Evolutionary conservation across 2,888 invertebrate species (phyloP).

Genomic region (Drosophila lacicola): DNA sequence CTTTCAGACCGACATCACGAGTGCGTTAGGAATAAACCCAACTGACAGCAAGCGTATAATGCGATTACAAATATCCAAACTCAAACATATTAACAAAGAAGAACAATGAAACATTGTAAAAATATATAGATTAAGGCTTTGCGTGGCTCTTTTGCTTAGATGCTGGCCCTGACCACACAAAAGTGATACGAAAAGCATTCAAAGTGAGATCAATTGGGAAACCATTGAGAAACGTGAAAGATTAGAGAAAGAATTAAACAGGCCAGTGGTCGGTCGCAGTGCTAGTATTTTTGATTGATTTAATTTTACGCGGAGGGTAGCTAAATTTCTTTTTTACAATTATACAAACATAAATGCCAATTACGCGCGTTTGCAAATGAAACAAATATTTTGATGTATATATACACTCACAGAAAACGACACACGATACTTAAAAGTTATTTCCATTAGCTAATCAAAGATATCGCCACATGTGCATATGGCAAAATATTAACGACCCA

Average conservation of each 20-base stretch:
- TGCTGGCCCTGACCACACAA: slow-evolving; percentile 60
- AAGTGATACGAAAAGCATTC: slow-evolving; percentile 38
- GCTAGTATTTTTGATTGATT: slow-evolving; percentile 74
- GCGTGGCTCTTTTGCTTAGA: slow-evolving; percentile 70
- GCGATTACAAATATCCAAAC: slow-evolving; percentile 48
- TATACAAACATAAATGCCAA: slow-evolving; percentile 60
- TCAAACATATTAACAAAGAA: slow-evolving; percentile 56
- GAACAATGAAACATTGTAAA: slow-evolving; percentile 79
- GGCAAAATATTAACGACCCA: slow-evolving; percentile 30
- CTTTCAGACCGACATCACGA: slow-evolving; percentile 81
- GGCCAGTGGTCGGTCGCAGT: slow-evolving; percentile 55
- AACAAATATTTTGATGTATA: slow-evolving; percentile 71
- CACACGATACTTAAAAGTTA: slow-evolving; percentile 56
- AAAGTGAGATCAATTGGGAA: slow-evolving; percentile 11
- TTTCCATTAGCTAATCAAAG: slow-evolving; percentile 62
- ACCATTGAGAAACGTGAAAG: slow-evolving; percentile 1
- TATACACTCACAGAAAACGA: slow-evolving; percentile 42
- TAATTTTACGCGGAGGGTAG: slow-evolving; percentile 66
- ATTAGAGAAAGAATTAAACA: background rate
- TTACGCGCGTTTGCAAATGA: slow-evolving; percentile 52
- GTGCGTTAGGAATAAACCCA: slow-evolving; percentile 72
- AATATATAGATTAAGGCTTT: slow-evolving; percentile 75
- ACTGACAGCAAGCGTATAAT: slow-evolving; percentile 34
- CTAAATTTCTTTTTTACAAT: slow-evolving; percentile 77
- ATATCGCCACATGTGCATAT: slow-evolving; percentile 36